Base-by-base conservation (phyloP, 2,797 vertebrate species). In the Gymnothorax javanicus region DNA sequence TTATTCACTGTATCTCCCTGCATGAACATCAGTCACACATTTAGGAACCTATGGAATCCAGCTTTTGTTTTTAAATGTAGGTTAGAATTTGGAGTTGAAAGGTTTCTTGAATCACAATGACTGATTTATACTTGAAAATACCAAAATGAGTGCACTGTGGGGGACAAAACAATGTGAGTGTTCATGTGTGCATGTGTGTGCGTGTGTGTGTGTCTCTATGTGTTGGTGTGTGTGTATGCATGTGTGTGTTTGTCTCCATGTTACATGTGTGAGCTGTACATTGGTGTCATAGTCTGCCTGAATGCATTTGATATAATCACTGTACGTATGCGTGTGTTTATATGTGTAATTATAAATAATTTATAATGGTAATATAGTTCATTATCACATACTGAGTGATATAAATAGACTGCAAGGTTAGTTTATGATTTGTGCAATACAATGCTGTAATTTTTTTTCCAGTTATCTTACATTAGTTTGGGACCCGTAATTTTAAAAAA, bases 1-100 rank as follows among this genome's bases (percentile, higher is more conserved):
- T 93, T 94, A 92, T 94, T 94, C 94, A 93, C 93, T 90, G 92
- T 90, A 59, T 89, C 25, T 69, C 89, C 90, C 92, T 92, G 90
- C 92, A 93, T 94, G 93, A 92, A 93, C 93, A 93, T 93, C 90
- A 91, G 89, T 91, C 84, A 79, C 25, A 85, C 52, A 60, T 83
- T 88, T 85, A 17, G 43, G 86, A 87, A 64, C 79, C 82, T 62
- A 85, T 52, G 67, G 64, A 86, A 62, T 86, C n/a, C 69, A 60
- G 50, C 56, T 88, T 83, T 83, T 83, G 52, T 85, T 71, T 84
- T 86, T 83, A 86, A 64, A 64, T 87, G 67, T 73, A 84, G 82
- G 64, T 69, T 77, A 71, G 56, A 81, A 85, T 84, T 73, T 84
- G 91, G 86, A 89, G 90, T 91, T 92, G 56, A 85, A 85, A 71